Percentiles rank a stretch among this genome's conserved stretches.
Evolutionary conservation across 2,888 invertebrate species (phyloP).

Genomic region (Tortricodes alternella): DNA sequence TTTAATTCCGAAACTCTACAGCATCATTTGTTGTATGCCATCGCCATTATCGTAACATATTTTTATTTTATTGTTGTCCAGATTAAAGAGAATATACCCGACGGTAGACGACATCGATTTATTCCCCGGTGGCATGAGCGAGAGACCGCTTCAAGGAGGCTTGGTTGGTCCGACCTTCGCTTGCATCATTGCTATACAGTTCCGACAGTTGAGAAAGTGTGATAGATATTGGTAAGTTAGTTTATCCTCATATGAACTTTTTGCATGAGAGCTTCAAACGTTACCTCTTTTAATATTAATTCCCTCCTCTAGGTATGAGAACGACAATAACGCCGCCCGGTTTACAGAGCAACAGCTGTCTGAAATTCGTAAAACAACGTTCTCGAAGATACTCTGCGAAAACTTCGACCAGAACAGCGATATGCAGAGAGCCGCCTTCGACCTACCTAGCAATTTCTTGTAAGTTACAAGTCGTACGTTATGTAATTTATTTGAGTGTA

Average conservation of each 20-base stretch:
- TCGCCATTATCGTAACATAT: too few species aligned
- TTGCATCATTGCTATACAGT: conserved; percentile 97
- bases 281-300: too few species aligned
- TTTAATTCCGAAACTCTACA: too few species aligned
- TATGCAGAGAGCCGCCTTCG: conserved; percentile 95
- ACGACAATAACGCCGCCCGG: conserved; percentile 88
- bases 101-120: conserved; percentile 98
- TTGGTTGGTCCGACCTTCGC: conserved; percentile 97
- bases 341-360: conserved; percentile 94
- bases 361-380: conserved; percentile 92
- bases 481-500: background rate
- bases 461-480: conserved; percentile 60
- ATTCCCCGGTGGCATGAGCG: conserved; percentile 97
- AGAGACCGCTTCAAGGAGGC: conserved; percentile 93
- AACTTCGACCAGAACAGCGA: conserved; percentile 93
- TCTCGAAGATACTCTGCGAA: conserved; percentile 94
- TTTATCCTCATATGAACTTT: background rate
- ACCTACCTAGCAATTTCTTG: conserved; percentile 94
- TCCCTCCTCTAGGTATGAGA: conserved; percentile 89
- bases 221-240: conserved; percentile 93
- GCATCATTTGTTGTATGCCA: too few species aligned
- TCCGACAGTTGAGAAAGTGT: conserved; percentile 93
- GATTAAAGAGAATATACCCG: conserved; percentile 90
- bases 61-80: conserved; percentile 36
- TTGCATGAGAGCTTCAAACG: background rate